Conservation (phyloP, 2,888 invertebrate genomes). For the Malachius bipustulatus region DNA sequence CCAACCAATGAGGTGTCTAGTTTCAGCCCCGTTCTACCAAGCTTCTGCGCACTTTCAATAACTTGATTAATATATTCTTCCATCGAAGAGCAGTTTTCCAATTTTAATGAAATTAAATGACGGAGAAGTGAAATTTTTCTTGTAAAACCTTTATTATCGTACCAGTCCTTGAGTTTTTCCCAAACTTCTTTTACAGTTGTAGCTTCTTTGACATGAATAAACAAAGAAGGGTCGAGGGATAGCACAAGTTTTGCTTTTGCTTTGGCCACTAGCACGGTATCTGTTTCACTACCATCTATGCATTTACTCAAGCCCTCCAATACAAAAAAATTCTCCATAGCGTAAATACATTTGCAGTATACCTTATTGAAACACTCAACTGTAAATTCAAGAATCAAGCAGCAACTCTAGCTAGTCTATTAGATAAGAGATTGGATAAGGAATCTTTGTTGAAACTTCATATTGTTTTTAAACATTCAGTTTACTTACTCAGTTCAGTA, state of each 20-base stretch:
- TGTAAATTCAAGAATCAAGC: no score
- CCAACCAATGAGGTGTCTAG: slow-evolving; percentile 7
- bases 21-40: slow-evolving; percentile 10
- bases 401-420: no score
- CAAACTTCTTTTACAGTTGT: slow-evolving; percentile 30
- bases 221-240: slow-evolving; percentile 4
- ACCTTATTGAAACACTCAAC: no score
- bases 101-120: slow-evolving; percentile 7
- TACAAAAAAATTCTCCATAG: slow-evolving; percentile 8
- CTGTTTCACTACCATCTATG: slow-evolving; percentile 9
- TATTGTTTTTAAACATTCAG: no score
- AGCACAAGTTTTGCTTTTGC: slow-evolving; percentile 7
- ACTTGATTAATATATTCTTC: slow-evolving; percentile 10
- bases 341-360: slow-evolving; percentile 10
- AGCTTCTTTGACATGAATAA: slow-evolving; percentile 6
- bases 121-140: slow-evolving; percentile 11
- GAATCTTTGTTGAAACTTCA: no score
- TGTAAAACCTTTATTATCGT: slow-evolving; percentile 9
- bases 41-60: slow-evolving; percentile 11
- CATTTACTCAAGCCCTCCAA: slow-evolving; percentile 7
- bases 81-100: slow-evolving; percentile 11
- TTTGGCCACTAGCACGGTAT: slow-evolving; percentile 6
- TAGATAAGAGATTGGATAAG: no score
- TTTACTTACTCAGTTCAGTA: no score
- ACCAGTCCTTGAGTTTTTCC: slow-evolving; percentile 24